A percentile compares a stretch with the other conserved stretches of the same genome.
Conservation (phyloP, 2,888 invertebrate species). For the Drosophila helvetica region DNA sequence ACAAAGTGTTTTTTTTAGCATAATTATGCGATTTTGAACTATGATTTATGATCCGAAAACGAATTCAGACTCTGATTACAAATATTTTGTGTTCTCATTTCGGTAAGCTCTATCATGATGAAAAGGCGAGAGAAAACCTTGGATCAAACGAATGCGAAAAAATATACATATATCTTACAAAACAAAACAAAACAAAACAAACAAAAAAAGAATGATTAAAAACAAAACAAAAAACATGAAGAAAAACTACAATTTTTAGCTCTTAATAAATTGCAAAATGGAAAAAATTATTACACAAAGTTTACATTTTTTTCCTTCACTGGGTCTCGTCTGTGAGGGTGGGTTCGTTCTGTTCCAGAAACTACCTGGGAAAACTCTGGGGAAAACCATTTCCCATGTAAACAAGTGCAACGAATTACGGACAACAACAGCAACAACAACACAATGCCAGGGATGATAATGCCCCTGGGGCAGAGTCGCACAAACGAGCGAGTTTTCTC, state of each 20-base stretch:
- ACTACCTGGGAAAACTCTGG: conserved; percentile 31
- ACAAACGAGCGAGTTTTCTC: conserved; percentile 67
- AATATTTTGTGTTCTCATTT: conserved; percentile 36
- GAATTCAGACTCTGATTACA: conserved; percentile 26
- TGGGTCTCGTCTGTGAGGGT: conserved; percentile 3
- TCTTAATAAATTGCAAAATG: conserved; percentile 66
- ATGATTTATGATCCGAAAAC: conserved; percentile 42
- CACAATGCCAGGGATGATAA: conserved; percentile 47
- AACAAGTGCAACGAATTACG: conserved; percentile 75
- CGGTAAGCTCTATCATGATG: conserved; percentile 36
- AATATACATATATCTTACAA: conserved; percentile 26
- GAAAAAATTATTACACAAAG: conserved; percentile 51
- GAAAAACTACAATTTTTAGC: conserved; percentile 54
- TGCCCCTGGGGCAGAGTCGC: conserved; percentile 36
- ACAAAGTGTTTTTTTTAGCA: conserved; percentile 82
- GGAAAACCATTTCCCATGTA: conserved; percentile 71
- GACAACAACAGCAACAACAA: conserved; percentile 28
- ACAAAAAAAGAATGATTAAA: conserved; percentile 20
- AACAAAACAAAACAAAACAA: conserved; percentile 33
- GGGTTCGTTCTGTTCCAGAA: neutral
- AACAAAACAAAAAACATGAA: conserved; percentile 37
- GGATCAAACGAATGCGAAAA: conserved; percentile 38
- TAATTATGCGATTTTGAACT: conserved; percentile 65
- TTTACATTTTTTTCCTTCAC: conserved; percentile 20
- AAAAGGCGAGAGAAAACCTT: conserved; percentile 32